phyloP scores from a whole-genome alignment of 2,797 vertebrate genomes.

The Megaceryle alcyon region DNA sequence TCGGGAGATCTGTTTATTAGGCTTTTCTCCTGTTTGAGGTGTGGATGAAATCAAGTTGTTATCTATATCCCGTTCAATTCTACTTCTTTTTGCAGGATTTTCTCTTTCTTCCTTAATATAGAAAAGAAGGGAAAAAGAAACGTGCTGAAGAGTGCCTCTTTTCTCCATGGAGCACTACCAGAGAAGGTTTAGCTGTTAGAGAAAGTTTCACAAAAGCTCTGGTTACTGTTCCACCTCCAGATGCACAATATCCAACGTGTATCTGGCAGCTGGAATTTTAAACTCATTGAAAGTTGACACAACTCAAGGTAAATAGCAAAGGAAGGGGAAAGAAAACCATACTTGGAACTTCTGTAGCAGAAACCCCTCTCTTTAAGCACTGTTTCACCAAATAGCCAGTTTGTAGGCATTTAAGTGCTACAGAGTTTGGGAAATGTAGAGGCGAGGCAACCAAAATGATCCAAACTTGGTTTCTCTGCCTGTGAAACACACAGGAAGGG shows the following conservation, averaged over 20 bases:
- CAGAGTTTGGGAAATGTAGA: not conserved
- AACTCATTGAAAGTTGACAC: not conserved
- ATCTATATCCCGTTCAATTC: slow-evolving; percentile 90
- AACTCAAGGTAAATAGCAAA: not conserved
- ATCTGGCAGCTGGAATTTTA: not conserved
- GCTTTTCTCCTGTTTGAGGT: slow-evolving; percentile 83
- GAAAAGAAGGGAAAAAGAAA: slow-evolving; percentile 8
- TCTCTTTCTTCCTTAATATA: slow-evolving; percentile 88
- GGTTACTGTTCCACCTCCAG: not conserved
- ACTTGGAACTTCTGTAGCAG: not conserved
- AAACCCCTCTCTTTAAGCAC: not conserved
- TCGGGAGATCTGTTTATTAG: slow-evolving; percentile 85
- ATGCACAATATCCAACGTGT: not conserved
- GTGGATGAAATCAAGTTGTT: slow-evolving; percentile 95
- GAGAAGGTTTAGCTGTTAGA: not conserved
- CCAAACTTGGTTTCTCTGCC: not conserved
- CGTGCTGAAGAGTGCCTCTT: not conserved
- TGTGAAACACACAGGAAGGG: not conserved
- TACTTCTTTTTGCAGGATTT: slow-evolving; percentile 90
- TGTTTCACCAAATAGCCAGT: not conserved
- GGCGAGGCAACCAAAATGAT: not conserved
- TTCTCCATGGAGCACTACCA: not conserved
- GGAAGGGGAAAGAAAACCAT: not conserved
- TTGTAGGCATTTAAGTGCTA: not conserved
- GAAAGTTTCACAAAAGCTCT: not conserved